Percentiles rank a stretch among this genome's conserved stretches.
These are phyloP conservation scores for Sorex araneus DNA, from an alignment of 2,113 vertebrate species.

Conservation along the genomic window DNA sequence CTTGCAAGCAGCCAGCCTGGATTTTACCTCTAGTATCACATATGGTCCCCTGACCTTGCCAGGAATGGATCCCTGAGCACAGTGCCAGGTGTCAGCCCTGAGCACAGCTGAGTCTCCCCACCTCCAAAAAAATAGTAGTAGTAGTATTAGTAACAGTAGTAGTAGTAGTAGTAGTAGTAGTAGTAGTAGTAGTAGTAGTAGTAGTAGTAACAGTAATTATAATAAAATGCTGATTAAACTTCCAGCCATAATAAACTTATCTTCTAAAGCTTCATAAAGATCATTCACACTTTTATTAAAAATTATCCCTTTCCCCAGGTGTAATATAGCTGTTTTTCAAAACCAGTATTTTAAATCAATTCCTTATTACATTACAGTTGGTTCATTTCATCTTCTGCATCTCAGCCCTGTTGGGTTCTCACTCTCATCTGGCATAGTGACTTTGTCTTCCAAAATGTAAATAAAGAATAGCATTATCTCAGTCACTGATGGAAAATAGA, in stretches of 20 bases:
- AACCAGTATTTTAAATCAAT: slow-evolving; percentile 27
- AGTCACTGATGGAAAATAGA: not conserved
- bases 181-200: not conserved
- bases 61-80: too few relatives aligned
- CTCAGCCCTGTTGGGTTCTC: not conserved
- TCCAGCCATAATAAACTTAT: not conserved
- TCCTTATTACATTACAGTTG: slow-evolving; percentile 53
- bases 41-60: too few relatives aligned
- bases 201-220: not conserved
- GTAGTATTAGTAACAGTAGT: not conserved
- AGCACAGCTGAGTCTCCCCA: too few relatives aligned
- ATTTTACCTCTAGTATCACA: too few relatives aligned
- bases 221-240: not conserved
- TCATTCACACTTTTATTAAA: slow-evolving; percentile 19
- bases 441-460: slow-evolving; percentile 3
- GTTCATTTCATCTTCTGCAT: not conserved
- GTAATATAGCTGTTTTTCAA: slow-evolving; percentile 22
- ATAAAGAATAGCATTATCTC: not conserved
- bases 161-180: not conserved
- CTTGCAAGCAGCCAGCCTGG: too few relatives aligned
- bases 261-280: not conserved
- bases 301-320: not conserved
- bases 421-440: not conserved
- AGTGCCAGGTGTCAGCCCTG: too few relatives aligned
- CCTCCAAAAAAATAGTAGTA: not conserved